Evolutionary conservation across 2,888 invertebrate species (phyloP), one percentile per base, ranked within the genome.

Genomic region (Rhogogaster chlorosoma): DNA sequence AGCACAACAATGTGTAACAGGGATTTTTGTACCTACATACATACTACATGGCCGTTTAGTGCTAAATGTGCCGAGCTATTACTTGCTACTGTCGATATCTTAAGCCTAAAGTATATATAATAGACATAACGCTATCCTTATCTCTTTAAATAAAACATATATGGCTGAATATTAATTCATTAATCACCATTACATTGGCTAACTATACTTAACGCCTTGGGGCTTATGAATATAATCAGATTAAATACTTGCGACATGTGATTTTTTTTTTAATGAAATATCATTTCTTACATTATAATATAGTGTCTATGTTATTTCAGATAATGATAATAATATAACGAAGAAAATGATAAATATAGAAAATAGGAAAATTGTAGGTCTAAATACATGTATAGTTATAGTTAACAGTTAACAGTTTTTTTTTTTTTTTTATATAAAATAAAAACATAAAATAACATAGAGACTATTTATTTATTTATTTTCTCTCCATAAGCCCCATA

Each of bases 41-140:
- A 78, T 85, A 86, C 88, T 91, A 89, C 82, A 67, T 90, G 91
- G 91, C 90, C 90, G 87, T 90, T 88, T 83, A 86, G 88, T 90
- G 88, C 89, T 88, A 89, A 89, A 87, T 89, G 89, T 90, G 91
- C 90, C 90, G 90, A 91, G 91, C 89, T 90, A 90, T 89, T 89
- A 67, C 88, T 89, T 89, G 90, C 90, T 88, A 90, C 91, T 90
- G 91, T 91, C 91, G 88, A 87, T 88, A 88, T 67, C 88, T 91
- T 84, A 91, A 90, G 90, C 90, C 90, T 91, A 90, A 88, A 87
- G 87, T 90, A 61, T 61, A 7, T 90, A 61, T 61, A 7, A 61
- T 80, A 90, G 87, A 90, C 86, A 64, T 87, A 87, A 88, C 84
- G 87, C 87, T 91, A 91, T 82, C 1, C 86, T 88, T 91, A 89